Evolutionary conservation across 1,140 invertebrate genomes (phyloP), one percentile per base, ranked within the genome.

Genomic region (Coelopa frigida): DNA sequence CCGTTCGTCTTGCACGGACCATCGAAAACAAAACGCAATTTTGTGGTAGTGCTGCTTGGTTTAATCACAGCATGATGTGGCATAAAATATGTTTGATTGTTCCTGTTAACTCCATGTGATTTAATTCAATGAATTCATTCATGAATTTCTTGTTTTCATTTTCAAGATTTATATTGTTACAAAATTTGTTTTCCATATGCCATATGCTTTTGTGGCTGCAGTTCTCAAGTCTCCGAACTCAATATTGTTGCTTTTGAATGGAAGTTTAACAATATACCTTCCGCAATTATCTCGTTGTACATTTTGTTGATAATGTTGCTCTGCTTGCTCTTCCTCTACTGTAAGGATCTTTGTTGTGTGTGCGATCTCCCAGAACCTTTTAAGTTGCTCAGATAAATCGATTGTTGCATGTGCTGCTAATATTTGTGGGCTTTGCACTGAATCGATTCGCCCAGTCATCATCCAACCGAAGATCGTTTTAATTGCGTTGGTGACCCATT

Each of bases 51-150:
- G 36, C 57, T 60, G 5, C 40, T 35, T 35, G 48, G 26, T 31
- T 52, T 51, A 10, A 63, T 36, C 14, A 66, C 57, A 3, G 40
- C 49, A 31, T 61, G 58, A 57, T 66, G 60, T 10, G 59, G 61
- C 17, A 63, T 24, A 36, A 50, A 60, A 48, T 51, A 61, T 14
- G 27, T 29, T 8, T 24, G 10, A 14, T 18, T 10, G 11, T 42
- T 18, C 18, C 26, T 15, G 32, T 42, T 31, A 44, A 18, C 17
- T 38, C 24, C 62, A 68, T 69, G 37, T 68, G 57, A 5, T 48
- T 48, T 10, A 56, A 33, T 7, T 38, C 3, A n/a, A 53, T n/a
- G 29, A 57, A 62, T 39, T 69, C 58, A n/a, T 52, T 14, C 51
- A 70, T 55, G 24, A 61, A 57, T 31, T 49, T 39, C 7, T 39